phyloP scores from a whole-genome alignment of 2,797 vertebrate species.

The Falco biarmicus region DNA sequence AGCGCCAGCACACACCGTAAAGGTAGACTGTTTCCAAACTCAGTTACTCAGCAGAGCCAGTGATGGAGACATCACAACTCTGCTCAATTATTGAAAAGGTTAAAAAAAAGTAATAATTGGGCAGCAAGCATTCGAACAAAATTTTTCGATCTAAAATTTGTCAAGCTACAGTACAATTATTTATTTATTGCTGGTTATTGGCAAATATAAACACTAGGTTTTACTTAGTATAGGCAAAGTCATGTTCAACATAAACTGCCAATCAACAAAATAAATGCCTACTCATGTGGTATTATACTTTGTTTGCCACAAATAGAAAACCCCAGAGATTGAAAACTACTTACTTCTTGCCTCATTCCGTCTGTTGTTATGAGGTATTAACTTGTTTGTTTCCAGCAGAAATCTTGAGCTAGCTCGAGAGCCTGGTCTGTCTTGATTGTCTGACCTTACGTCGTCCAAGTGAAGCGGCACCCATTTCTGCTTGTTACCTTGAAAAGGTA shows the following conservation, averaged over 20 bases:
- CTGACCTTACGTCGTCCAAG: slow-evolving; percentile 83
- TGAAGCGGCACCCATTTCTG: slow-evolving; percentile 91
- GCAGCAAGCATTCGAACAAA: neutral
- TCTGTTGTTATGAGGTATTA: slow-evolving; percentile 78
- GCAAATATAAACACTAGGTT: neutral
- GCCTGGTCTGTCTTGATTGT: slow-evolving; percentile 79
- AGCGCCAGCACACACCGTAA: neutral
- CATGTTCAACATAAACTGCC: neutral
- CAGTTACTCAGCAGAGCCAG: neutral
- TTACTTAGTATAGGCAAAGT: neutral
- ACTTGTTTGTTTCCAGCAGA: slow-evolving; percentile 76
- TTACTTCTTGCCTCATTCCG: slow-evolving; percentile 86
- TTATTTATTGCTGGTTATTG: neutral
- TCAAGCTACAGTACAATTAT: neutral
- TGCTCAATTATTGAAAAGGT: neutral
- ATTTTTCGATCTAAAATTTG: neutral
- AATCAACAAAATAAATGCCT: neutral
- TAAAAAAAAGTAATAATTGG: neutral
- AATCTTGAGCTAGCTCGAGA: slow-evolving; percentile 71
- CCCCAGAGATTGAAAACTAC: slow-evolving; percentile 39
- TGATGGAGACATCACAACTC: neutral
- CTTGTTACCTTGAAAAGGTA: slow-evolving; percentile 84
- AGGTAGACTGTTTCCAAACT: neutral
- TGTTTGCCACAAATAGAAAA: neutral
- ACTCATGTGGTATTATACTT: neutral